A percentile compares a stretch with the other conserved stretches of the same genome.
These are phyloP conservation scores for Andricus grossulariae DNA, from an alignment of 1,140 invertebrate genomes.

Conservation along the genomic window DNA sequence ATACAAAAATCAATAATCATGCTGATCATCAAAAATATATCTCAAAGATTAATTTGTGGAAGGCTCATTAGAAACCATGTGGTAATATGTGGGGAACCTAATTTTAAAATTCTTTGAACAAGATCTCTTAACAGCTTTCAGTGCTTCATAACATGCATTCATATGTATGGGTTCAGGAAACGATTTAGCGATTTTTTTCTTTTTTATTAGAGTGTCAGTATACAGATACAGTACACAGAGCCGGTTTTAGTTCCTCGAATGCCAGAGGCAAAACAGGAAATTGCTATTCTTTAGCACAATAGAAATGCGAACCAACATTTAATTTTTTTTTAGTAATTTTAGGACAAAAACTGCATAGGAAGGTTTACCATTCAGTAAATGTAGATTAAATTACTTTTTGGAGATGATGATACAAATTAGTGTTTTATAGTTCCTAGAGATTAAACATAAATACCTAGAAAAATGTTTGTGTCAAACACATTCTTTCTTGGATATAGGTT, in stretches of 20 bases:
- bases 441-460: too few species aligned
- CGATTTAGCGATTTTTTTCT: not conserved
- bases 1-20: too few species aligned
- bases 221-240: not conserved
- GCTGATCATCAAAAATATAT: too few species aligned
- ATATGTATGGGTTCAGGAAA: not conserved
- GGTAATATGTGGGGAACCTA: too few species aligned
- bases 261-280: not conserved
- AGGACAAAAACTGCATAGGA: not conserved
- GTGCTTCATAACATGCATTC: not conserved
- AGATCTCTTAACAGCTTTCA: not conserved
- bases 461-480: too few species aligned
- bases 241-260: constrained; percentile 3
- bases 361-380: not conserved
- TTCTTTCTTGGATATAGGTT: too few species aligned
- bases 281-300: not conserved
- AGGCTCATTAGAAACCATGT: too few species aligned
- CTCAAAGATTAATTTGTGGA: too few species aligned
- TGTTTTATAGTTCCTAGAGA: not conserved
- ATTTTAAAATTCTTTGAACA: not conserved
- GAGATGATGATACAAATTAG: not conserved
- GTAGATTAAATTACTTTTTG: not conserved
- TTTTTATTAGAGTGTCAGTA: not conserved
- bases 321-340: not conserved
- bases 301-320: not conserved